phyloP scores from a whole-genome alignment of 2,797 vertebrate genomes.

The Glyptemys insculpta region DNA sequence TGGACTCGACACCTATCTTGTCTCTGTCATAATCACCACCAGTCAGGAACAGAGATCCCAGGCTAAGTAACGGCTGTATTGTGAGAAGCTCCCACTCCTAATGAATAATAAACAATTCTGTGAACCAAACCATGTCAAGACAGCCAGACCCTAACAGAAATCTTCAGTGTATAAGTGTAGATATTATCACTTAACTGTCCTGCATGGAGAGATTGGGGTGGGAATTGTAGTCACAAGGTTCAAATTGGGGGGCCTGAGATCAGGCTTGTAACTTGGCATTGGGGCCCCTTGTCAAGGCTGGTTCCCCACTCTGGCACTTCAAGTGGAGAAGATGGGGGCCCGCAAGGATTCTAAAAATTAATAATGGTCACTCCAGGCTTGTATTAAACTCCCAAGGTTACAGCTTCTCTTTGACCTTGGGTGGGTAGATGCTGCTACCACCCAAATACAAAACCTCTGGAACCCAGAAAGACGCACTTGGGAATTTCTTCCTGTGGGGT shows the following conservation, averaged over 20 bases:
- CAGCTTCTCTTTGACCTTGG: too few relatives aligned
- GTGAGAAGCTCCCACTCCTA: not conserved
- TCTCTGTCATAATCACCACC: not conserved
- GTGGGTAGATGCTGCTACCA: too few relatives aligned
- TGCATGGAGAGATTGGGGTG: not conserved
- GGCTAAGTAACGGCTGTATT: not conserved
- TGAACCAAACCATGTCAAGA: not conserved
- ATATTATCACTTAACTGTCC: not conserved
- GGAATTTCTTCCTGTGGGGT: too few relatives aligned
- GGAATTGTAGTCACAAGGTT: not conserved
- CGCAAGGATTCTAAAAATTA: too few relatives aligned
- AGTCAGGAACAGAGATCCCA: not conserved
- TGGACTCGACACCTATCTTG: not conserved
- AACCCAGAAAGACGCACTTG: too few relatives aligned
- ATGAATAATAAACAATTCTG: not conserved
- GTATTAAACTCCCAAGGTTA: too few relatives aligned
- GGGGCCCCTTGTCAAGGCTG: not conserved
- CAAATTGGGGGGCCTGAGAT: not conserved
- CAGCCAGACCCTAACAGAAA: not conserved
- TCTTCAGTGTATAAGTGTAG: not conserved
- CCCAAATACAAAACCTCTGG: too few relatives aligned
- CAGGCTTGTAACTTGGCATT: not conserved
- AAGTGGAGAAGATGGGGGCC: too few relatives aligned
- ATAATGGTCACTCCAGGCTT: too few relatives aligned
- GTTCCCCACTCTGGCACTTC: too few relatives aligned